These are phyloP conservation scores for Microcebus tavaratra DNA, from an alignment of 2,113 vertebrate genomes.

Conservation along the genomic window DNA sequence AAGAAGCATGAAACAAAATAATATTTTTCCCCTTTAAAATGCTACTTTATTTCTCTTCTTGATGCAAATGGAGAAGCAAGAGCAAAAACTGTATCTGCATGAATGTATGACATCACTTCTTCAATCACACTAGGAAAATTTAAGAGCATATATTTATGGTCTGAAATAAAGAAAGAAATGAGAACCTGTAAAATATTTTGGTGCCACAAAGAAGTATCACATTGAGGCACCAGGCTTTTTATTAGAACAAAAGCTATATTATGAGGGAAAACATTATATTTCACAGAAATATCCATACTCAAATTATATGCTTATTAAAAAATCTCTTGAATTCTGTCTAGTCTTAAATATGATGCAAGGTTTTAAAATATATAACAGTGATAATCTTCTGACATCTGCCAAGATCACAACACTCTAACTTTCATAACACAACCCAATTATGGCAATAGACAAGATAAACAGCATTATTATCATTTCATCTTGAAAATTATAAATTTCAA, in stretches of 20 bases:
- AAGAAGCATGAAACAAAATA: background rate
- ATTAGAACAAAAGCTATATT: constrained; percentile 1
- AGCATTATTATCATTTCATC: background rate
- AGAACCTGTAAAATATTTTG: background rate
- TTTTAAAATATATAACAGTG: background rate
- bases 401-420: background rate
- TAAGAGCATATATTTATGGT: constrained; percentile 33
- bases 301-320: background rate
- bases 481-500: constrained; percentile 28
- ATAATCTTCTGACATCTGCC: background rate
- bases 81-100: background rate
- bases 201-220: background rate
- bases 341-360: background rate
- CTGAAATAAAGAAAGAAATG: constrained; percentile 53
- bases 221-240: background rate
- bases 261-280: background rate
- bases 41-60: constrained; percentile 17
- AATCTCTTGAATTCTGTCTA: background rate
- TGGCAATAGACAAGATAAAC: background rate
- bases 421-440: background rate
- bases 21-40: background rate
- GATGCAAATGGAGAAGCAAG: background rate
- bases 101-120: background rate
- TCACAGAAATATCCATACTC: background rate
- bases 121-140: constrained; percentile 32